A percentile compares a stretch with the other conserved stretches of the same genome.
Conservation (phyloP, 1,140 invertebrate species). For the Vanessa atalanta region DNA sequence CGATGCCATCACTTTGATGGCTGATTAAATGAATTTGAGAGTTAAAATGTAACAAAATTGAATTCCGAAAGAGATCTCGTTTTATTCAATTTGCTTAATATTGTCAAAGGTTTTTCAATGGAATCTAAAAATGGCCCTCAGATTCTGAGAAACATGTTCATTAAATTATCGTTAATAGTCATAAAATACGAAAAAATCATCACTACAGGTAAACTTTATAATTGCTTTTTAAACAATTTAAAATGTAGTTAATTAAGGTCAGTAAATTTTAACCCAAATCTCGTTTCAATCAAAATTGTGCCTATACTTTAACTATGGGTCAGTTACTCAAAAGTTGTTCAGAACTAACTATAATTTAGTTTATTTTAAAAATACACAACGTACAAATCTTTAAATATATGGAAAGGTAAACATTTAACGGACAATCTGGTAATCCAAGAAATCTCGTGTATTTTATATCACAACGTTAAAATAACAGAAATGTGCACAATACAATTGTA, state of each 20-base stretch:
- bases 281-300: slow-evolving; percentile 6
- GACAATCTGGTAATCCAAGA: not conserved
- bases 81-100: slow-evolving; percentile 27
- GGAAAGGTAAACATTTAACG: not conserved
- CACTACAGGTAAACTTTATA: not conserved
- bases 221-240: not conserved
- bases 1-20: not conserved
- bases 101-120: slow-evolving; percentile 13
- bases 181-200: not conserved
- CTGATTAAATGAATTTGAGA: slow-evolving; percentile 2
- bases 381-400: not conserved
- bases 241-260: slow-evolving; percentile 2
- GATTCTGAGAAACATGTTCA: not conserved
- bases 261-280: slow-evolving; percentile 14
- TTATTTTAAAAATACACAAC: not conserved
- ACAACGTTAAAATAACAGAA: no score
- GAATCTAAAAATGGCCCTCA: not conserved
- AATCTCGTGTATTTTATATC: not conserved
- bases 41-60: not conserved
- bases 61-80: not conserved
- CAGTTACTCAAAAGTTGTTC: slow-evolving; percentile 8
- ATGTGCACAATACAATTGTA: not conserved
- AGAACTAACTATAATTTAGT: not conserved
- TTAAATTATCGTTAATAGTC: not conserved
- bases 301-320: slow-evolving; percentile 6